Evolutionary conservation across 2,888 invertebrate genomes (phyloP), one percentile per base, ranked within the genome.

Genomic region (Xestia ashworthii): DNA sequence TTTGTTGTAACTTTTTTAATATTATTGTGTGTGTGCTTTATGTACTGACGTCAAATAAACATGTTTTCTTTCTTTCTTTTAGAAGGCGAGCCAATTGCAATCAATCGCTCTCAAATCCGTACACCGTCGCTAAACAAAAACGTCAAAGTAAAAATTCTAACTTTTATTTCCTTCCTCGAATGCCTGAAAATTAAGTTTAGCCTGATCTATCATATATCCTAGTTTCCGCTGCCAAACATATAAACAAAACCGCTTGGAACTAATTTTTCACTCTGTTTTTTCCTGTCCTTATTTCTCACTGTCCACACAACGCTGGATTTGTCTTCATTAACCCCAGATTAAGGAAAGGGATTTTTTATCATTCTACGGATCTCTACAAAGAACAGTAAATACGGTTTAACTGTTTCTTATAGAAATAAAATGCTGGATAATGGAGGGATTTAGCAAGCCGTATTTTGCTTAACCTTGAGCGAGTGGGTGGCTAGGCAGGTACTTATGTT

Each of bases 301-400:
- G 62, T 69, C 66, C 73, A 72, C 77, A 66, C 64, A 41, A 66
- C 81, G 71, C 62, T 73, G 77, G 76, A 90, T 90, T 79, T 82
- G 74, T 90, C 90, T 90, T 89, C 89, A 90, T 90, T 90, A 89
- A 78, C 77, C 76, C 64, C 50, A 60, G 82, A 87, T 87, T 88
- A 86, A 77, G 81, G 71, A 16, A 71, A 76, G 53, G 70, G 60
- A 44, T 83, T 81, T 81, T 82, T 83, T 87, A 74, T 82, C 70
- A 82, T 78, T 79, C 50, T 48, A 71, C 53, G 68, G 64, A 67
- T 66, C 71, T 41, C 58, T 71, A 66, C 58, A 58, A 70, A 66
- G 50, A 76, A 76, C 76, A 77, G 71, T 85, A 78, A 76, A 77
- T 74, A 76, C 53, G 25, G 64, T 73, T 75, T 74, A 72, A 70